A percentile compares a stretch with the other conserved stretches of the same genome.
Evolutionary conservation across 2,888 invertebrate genomes (phyloP).

Genomic region (Brachypalpus laphriformis): DNA sequence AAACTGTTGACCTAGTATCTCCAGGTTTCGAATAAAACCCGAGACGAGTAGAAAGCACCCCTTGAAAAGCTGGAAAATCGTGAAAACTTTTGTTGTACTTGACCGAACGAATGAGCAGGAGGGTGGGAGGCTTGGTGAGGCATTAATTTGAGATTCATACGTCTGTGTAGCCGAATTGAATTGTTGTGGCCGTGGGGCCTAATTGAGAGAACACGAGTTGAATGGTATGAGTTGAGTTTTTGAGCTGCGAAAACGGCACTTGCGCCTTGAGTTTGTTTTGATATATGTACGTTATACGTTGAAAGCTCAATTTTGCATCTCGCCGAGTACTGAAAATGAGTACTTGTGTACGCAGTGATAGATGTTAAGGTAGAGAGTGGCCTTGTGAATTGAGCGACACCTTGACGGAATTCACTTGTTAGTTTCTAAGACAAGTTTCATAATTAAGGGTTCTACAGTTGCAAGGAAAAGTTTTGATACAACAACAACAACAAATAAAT

Average conservation of each 20-base stretch:
- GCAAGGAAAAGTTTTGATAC: neutral
- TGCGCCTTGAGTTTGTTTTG: constrained; percentile 35
- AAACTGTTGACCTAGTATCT: constrained; percentile 67
- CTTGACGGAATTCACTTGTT: neutral
- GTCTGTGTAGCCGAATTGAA: constrained; percentile 6
- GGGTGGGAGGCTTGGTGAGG: neutral
- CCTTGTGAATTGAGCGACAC: neutral
- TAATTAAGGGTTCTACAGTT: neutral
- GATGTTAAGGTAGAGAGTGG: neutral
- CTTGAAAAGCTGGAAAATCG: constrained; percentile 63
- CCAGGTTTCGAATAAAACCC: constrained; percentile 10
- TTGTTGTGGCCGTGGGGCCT: constrained; percentile 7
- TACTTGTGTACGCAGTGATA: neutral
- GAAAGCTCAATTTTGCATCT: constrained; percentile 2
- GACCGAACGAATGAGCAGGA: neutral
- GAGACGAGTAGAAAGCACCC: constrained; percentile 30
- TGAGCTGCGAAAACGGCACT: constrained; percentile 1
- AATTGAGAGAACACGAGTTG: constrained; percentile 31
- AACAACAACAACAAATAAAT: no score
- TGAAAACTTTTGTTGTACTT: constrained; percentile 31
- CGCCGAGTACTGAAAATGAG: neutral
- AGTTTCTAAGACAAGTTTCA: neutral
- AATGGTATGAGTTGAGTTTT: constrained; percentile 27
- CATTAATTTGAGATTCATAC: constrained; percentile 9
- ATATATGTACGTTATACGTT: neutral